Base-by-base conservation (phyloP, 2,797 vertebrate genomes). In the Remorina albescens region DNA sequence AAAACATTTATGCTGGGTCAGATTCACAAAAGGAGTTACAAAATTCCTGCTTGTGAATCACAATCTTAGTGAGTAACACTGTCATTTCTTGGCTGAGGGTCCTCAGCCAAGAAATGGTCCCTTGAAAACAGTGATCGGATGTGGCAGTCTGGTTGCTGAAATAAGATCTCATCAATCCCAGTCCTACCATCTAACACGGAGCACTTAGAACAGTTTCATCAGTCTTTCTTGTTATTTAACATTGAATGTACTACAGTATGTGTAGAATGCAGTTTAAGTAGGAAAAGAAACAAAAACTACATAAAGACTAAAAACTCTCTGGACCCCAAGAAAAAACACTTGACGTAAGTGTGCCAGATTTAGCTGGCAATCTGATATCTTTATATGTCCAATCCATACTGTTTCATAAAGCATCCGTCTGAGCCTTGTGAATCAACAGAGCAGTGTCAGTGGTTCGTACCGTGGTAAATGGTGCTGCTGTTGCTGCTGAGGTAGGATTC, bases 401-500 rank as follows among this genome's bases (percentile, higher is more conserved):
- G 57, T 78, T 75, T 67, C 39, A 47, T 61, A 54, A 76, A 50
- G 15, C 34, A 30, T 81, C 37, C 58, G 44, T 79, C 69, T 67
- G 67, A 70, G 68, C 36, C 64, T 28, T 60, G 10, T 80, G 30
- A 57, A 47, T 74, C 50, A 54, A 26, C 66, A 67, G 49, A 66
- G 47, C 32, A 47, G 49, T 34, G 37, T 1, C 11, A 39, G 25
- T 15, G 5, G 28, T n/a, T 50, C 78, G 81, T 91, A 99, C 98
- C 97, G 6, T 98, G 97, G 83, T 98, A 99, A 61, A 98, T 96
- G 89, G 96, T 95, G 95, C 96, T 97, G 95, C 96, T 97, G 88
- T 98, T 97, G 93, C 97, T 97, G 92, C 96, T 98, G 87, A 99
- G 96, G 93, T 98, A 99, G 28, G 97, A 98, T 77, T 99, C 98